These are phyloP conservation scores for Apotomis capreana DNA, from an alignment of 2,888 invertebrate genomes.

Conservation along the genomic window DNA sequence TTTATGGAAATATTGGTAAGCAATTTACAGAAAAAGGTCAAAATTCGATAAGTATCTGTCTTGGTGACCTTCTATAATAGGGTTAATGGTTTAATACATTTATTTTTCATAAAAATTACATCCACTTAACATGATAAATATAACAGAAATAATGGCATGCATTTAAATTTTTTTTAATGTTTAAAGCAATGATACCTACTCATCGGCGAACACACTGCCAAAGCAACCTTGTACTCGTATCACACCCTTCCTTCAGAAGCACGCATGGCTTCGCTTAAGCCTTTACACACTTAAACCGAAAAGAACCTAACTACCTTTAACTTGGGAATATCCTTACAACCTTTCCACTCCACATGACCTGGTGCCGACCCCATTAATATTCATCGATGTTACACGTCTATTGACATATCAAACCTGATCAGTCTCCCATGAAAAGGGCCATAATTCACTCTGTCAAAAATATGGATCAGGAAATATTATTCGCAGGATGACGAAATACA, in stretches of 20 bases:
- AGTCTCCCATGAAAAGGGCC: constrained; percentile 42
- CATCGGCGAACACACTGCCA: background rate
- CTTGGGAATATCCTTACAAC: background rate
- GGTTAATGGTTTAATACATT: too few species aligned
- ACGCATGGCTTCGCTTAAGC: constrained; percentile 18
- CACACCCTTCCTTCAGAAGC: constrained; percentile 8
- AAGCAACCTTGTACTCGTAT: background rate
- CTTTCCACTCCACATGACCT: background rate
- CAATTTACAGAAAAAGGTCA: too few species aligned
- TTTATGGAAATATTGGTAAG: too few species aligned
- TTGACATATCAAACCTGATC: constrained; percentile 41
- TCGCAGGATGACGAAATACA: constrained; percentile 64
- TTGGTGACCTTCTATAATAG: too few species aligned
- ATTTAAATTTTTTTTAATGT: too few species aligned
- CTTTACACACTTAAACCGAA: constrained; percentile 2
- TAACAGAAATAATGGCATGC: too few species aligned
- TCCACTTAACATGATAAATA: background rate
- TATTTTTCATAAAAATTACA: too few species aligned
- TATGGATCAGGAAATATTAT: constrained; percentile 50
- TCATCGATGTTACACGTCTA: constrained; percentile 41
- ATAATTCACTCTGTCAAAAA: constrained; percentile 45
- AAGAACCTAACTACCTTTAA: background rate
- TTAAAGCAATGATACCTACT: background rate
- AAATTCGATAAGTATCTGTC: too few species aligned
- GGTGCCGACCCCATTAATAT: constrained; percentile 32